Percentiles rank a stretch among this genome's conserved stretches.
These are phyloP conservation scores for Decapterus maruadsi DNA, from an alignment of 2,797 vertebrate species.

Conservation along the genomic window DNA sequence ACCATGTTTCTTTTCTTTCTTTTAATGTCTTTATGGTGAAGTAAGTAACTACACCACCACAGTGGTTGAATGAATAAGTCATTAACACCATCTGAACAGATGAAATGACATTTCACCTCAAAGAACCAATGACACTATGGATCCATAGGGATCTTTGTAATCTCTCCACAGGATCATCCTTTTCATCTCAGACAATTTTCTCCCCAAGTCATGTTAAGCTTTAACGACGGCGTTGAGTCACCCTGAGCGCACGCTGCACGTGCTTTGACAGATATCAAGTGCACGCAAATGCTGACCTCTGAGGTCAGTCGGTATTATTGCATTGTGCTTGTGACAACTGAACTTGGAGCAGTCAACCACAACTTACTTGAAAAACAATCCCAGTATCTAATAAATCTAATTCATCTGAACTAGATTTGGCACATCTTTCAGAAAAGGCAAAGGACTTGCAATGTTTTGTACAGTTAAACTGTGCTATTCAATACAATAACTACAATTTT, in stretches of 20 bases:
- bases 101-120: constrained; percentile 41
- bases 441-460: neutral
- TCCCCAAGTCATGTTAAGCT: constrained; percentile 57
- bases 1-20: neutral
- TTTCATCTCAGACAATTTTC: constrained; percentile 57
- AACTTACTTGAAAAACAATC: neutral
- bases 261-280: constrained; percentile 36
- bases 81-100: constrained; percentile 36
- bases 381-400: neutral
- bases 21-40: neutral
- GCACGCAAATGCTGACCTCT: constrained; percentile 28
- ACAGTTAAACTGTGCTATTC: neutral
- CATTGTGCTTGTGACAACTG: constrained; percentile 19
- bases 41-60: neutral
- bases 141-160: constrained; percentile 60
- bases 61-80: neutral
- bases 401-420: neutral
- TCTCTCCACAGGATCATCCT: constrained; percentile 57
- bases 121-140: constrained; percentile 38
- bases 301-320: constrained; percentile 28
- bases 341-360: neutral
- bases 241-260: constrained; percentile 24
- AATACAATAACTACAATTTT: neutral
- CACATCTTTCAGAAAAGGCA: neutral
- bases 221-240: constrained; percentile 35